Evolutionary conservation across 2,797 vertebrate species (phyloP).

Genomic region (Triplophysa bombifrons): DNA sequence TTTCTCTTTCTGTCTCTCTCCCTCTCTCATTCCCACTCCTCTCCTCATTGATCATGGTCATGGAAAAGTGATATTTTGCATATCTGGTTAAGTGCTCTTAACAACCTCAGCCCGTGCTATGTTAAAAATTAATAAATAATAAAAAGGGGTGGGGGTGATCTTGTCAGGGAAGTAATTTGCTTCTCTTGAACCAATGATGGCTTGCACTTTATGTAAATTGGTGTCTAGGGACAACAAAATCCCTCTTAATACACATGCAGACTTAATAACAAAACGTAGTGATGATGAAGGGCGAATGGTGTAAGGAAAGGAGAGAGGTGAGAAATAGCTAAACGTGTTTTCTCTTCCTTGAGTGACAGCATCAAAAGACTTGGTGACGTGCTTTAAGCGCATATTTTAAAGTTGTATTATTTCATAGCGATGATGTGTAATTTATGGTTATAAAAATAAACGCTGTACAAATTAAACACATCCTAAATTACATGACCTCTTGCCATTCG

Average conservation of each 20-base stretch:
- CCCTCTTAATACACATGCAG: constrained; percentile 98
- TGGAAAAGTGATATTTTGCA: constrained; percentile 91
- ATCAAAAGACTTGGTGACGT: constrained; percentile 48
- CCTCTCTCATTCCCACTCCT: constrained; percentile 52
- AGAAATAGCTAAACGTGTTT: constrained; percentile 86
- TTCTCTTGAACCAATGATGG: constrained; percentile 98
- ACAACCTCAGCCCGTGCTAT: constrained; percentile 87
- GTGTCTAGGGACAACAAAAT: constrained; percentile 98
- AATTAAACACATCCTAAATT: constrained; percentile 13
- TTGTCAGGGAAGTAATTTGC: constrained; percentile 97
- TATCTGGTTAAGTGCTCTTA: constrained; percentile 96
- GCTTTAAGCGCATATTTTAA: constrained; percentile 28
- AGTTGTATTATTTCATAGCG: constrained; percentile 14
- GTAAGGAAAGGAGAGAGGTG: constrained; percentile 56
- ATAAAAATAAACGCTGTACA: constrained; percentile 23
- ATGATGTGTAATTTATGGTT: constrained; percentile 23
- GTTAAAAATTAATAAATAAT: constrained; percentile 85
- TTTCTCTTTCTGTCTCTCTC: constrained; percentile 42
- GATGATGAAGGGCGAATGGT: constrained; percentile 49
- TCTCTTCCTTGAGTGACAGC: constrained; percentile 73
- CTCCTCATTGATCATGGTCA: constrained; percentile 87
- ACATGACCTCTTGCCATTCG: neutral
- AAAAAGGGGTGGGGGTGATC: constrained; percentile 84
- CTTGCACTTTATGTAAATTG: constrained; percentile 99
- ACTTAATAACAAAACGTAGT: constrained; percentile 85